Evolutionary conservation across 2,113 vertebrate species (phyloP), one percentile per base, ranked within the genome.

Genomic region (Melanotaenia duboulayi): DNA sequence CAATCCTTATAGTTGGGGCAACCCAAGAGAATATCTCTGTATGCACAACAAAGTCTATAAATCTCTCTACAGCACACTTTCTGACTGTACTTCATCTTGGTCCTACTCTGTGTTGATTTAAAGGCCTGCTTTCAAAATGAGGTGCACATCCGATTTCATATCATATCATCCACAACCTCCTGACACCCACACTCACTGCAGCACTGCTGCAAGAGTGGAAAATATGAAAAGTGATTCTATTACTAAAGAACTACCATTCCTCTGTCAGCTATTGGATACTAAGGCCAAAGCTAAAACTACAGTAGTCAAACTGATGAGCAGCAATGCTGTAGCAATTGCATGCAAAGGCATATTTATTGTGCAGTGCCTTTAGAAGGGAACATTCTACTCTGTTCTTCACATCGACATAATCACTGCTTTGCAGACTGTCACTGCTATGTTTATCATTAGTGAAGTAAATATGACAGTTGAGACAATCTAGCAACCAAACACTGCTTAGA

Each of bases 101-200:
- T 44, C 44, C 9, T 44, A 9, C 51, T 24, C 37, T 69, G 39
- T 39, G 58, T 19, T 44, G 8, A 44, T 37, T 37, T 22, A 68
- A 35, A 59, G 40, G 44, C 56, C 52, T 50, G 20, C 54, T 54
- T 63, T 23, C 22, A 63, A 42, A 12, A 32, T 9, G 23, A 51
- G 22, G 19, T 59, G 22, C 28, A 42, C 28, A 59, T 71, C 39
- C 25, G 28, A 65, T 62, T 62, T 56, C 17, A 49, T 23, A 42
- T 73, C 28, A 46, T 28, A 57, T 80, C 54, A 68, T 65, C 35
- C 48, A 57, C 32, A 57, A 37, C 46, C 19, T 68, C 40, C 40
- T 58, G 49, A 40, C 52, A 28, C 51, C 48, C 52, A 71, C 28
- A 19, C 28, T 64, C 46, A 44, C 56, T 39, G 70, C 19, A 50